A percentile compares a stretch with the other conserved stretches of the same genome.
Evolutionary conservation across 2,113 vertebrate genomes (phyloP).

Genomic region (Sebastes schlegelii): DNA sequence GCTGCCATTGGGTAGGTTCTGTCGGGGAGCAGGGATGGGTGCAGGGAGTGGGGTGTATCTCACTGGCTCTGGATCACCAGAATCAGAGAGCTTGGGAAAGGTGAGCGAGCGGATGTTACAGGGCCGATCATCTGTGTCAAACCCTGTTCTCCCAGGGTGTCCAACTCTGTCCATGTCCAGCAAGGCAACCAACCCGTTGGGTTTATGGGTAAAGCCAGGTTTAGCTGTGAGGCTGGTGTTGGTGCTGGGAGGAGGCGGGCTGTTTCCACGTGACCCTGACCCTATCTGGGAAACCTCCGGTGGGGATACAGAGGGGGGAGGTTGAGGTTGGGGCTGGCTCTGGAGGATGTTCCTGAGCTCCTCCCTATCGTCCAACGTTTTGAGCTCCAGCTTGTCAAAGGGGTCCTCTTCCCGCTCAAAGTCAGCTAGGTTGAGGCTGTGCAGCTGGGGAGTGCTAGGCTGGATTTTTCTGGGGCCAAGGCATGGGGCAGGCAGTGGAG

Average conservation of each 20-base stretch:
- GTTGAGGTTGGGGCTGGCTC: conserved; percentile 83
- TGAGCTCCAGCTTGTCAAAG: conserved; percentile 96
- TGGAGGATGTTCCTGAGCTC: conserved; percentile 94
- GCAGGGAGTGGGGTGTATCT: conserved; percentile 50
- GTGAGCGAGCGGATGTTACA: conserved; percentile 97
- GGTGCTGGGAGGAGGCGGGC: conserved; percentile 75
- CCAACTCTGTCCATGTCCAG: conserved; percentile 89
- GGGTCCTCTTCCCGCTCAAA: conserved; percentile 98
- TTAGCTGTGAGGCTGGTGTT: conserved; percentile 75
- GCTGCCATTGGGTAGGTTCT: conserved; percentile 85
- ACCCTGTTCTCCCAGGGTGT: conserved; percentile 76
- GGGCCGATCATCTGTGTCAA: conserved; percentile 81
- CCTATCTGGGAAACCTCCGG: conserved; percentile 72
- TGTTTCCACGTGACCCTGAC: conserved; percentile 74
- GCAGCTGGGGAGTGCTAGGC: conserved; percentile 87
- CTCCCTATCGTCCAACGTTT: conserved; percentile 95
- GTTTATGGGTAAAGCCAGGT: conserved; percentile 88
- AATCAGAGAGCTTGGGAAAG: conserved; percentile 95
- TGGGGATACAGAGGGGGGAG: conserved; percentile 59
- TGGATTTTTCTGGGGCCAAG: conserved; percentile 84
- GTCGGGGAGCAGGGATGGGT: conserved; percentile 65
- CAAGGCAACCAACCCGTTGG: conserved; percentile 93
- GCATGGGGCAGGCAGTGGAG: conserved; percentile 92
- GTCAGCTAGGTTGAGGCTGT: conserved; percentile 94
- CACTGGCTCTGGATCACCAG: conserved; percentile 80